These are phyloP conservation scores for Drosophila formosana DNA, from an alignment of 2,888 invertebrate species.

Conservation along the genomic window DNA sequence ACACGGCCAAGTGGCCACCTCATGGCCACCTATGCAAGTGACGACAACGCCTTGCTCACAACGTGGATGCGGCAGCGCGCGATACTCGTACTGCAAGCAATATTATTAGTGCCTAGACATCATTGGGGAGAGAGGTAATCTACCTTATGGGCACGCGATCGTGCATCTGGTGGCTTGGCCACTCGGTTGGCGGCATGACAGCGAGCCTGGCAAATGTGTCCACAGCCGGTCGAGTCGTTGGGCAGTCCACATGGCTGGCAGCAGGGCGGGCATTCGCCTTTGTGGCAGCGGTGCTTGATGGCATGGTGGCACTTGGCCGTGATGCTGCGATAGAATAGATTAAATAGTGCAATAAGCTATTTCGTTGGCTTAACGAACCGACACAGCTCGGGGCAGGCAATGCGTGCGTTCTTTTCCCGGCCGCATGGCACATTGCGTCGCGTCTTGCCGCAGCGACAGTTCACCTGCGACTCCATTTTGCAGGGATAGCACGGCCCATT, in stretches of 20 bases:
- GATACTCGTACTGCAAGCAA: conserved; percentile 84
- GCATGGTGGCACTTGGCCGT: conserved; percentile 95
- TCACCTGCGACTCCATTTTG: conserved; percentile 85
- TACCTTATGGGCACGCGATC: conserved; percentile 60
- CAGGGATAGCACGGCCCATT: conserved; percentile 93
- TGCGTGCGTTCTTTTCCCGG: conserved; percentile 90
- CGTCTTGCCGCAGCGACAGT: conserved; percentile 94
- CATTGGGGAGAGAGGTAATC: background rate
- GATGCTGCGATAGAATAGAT: conserved; percentile 84
- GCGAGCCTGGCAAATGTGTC: conserved; percentile 89
- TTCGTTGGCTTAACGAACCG: conserved; percentile 84
- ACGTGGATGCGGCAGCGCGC: conserved; percentile 89
- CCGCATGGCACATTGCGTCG: conserved; percentile 94
- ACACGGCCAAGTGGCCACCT: conserved; percentile 89
- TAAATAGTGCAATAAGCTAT: background rate
- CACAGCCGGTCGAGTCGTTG: conserved; percentile 77
- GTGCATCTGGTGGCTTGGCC: conserved; percentile 25
- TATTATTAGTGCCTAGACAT: background rate
- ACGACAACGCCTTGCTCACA: conserved; percentile 90
- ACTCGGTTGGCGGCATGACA: conserved; percentile 92
- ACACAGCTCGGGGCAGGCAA: conserved; percentile 91
- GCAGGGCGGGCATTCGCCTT: conserved; percentile 94
- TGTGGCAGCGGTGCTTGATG: conserved; percentile 92
- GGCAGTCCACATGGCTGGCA: conserved; percentile 89
- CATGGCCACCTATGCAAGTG: conserved; percentile 91